phyloP scores from a whole-genome alignment of 2,888 invertebrate species.

The Empis stercorea region DNA sequence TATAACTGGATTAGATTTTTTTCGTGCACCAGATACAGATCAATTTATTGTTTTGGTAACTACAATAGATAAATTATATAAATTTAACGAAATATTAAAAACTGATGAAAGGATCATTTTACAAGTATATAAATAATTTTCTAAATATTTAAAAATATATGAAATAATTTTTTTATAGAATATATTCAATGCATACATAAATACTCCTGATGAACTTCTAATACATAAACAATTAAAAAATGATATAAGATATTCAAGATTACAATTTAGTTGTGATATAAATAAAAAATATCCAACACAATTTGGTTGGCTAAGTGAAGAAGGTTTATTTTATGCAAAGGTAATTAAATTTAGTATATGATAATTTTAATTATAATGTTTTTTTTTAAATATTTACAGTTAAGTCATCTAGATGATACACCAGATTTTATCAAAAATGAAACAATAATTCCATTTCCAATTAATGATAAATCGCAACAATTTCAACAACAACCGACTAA shows the following conservation, averaged over 20 bases:
- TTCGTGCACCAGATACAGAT: constrained; percentile 54
- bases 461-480: constrained; percentile 15
- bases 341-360: constrained; percentile 35
- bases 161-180: constrained; percentile 41
- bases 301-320: constrained; percentile 80
- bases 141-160: constrained; percentile 21
- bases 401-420: constrained; percentile 13
- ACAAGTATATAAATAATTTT: constrained; percentile 23
- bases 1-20: constrained; percentile 79
- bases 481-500: constrained; percentile 19
- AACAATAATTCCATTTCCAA: constrained; percentile 12
- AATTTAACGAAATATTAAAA: constrained; percentile 68
- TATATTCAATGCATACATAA: constrained; percentile 64
- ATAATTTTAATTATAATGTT: background rate
- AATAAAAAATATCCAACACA: constrained; percentile 54
- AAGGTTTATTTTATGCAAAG: constrained; percentile 68
- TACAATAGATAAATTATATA: constrained; percentile 72
- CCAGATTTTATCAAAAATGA: constrained; percentile 13
- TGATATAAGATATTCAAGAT: constrained; percentile 58
- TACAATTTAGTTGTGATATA: constrained; percentile 63
- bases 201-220: constrained; percentile 46
- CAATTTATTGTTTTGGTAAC: constrained; percentile 74
- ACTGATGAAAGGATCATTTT: constrained; percentile 62
- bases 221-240: constrained; percentile 61
- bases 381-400: too few relatives aligned